Base-by-base conservation (phyloP, 2,113 vertebrate species). In the Bos indicus region DNA sequence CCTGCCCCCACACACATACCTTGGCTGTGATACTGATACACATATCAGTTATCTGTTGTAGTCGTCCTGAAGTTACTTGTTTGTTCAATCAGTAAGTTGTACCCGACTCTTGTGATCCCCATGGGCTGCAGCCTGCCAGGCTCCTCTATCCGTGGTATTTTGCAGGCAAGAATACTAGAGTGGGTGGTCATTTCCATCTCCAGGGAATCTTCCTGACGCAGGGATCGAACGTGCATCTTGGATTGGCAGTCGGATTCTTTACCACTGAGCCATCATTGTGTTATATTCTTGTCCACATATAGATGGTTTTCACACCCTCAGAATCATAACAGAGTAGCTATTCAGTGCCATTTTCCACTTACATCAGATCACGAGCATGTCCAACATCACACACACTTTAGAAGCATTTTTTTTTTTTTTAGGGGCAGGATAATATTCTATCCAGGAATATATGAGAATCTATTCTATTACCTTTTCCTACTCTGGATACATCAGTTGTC, bases 1-100 rank as follows among this genome's bases (percentile, higher is more conserved):
- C 6, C 5, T 2, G 1, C 25, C 46, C 25, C 12, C 14, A 2
- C 0, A 23, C 1, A 36, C 2, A 12, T 6, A 51, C 56, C 71
- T 19, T 5, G 6, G 52, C 43, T 93, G 36, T 40, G n/a, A 71
- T 71, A 40, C 67, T 71, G 67, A 40, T 12, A 71, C 21, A 21
- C 64, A 71, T 23, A 6, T 71, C 67, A 71, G 30, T 33, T 28
- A 13, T 30, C 77, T n/a, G 5, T 36, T 48, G 25, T 46, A 40
- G 36, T 86, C 43, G 11, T 67, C 21, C 26, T 56, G 40, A 74
- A 95, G 52, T 48, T 62, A 74, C 26, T 43, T 43, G 64, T 43
- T 26, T 77, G 71, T 40, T 77, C 36, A 43, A 77, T 43, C 71
- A 40, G 11, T 14, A 77, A 26, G 71, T 43, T 5, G 6, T 43